Percentiles rank a stretch among this genome's conserved stretches.
These are phyloP conservation scores for Apamea crenata DNA, from an alignment of 2,888 invertebrate genomes.

Conservation along the genomic window DNA sequence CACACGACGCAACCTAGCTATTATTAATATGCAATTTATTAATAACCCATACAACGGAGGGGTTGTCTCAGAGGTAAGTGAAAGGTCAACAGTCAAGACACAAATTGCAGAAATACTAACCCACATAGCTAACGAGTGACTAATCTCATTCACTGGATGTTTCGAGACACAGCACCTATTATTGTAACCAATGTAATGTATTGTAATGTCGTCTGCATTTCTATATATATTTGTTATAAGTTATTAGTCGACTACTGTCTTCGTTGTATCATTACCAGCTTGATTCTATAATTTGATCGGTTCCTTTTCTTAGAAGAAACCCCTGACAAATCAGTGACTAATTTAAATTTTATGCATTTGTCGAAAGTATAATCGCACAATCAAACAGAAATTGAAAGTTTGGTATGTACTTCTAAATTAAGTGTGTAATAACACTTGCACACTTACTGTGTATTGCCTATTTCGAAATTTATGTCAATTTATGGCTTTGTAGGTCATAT, in stretches of 20 bases:
- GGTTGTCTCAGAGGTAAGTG: slow-evolving; percentile 59
- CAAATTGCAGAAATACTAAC: slow-evolving; percentile 64
- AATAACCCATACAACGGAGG: slow-evolving; percentile 51
- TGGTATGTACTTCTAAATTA: slow-evolving; percentile 32
- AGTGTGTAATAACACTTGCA: slow-evolving; percentile 47
- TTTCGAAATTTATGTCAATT: slow-evolving; percentile 60
- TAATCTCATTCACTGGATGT: slow-evolving; percentile 60
- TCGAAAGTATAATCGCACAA: slow-evolving; percentile 32
- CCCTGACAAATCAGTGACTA: slow-evolving; percentile 55
- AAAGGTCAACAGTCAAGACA: slow-evolving; percentile 63
- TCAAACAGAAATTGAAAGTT: slow-evolving; percentile 53
- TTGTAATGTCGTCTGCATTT: slow-evolving; percentile 41
- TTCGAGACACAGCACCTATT: slow-evolving; percentile 55
- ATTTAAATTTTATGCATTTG: slow-evolving; percentile 54
- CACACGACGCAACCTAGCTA: slow-evolving; percentile 51
- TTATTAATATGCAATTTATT: slow-evolving; percentile 59
- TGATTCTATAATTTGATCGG: slow-evolving; percentile 17
- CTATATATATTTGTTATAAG: slow-evolving; percentile 27
- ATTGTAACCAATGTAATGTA: slow-evolving; percentile 49
- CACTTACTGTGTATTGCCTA: slow-evolving; percentile 45
- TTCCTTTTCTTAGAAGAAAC: slow-evolving; percentile 37
- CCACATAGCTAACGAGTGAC: slow-evolving; percentile 61
- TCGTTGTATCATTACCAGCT: slow-evolving; percentile 6
- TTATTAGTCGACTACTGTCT: slow-evolving; percentile 23
- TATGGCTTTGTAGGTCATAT: slow-evolving; percentile 57